Base-by-base conservation (phyloP, 2,888 invertebrate species). In the Andrena trimmerana region DNA sequence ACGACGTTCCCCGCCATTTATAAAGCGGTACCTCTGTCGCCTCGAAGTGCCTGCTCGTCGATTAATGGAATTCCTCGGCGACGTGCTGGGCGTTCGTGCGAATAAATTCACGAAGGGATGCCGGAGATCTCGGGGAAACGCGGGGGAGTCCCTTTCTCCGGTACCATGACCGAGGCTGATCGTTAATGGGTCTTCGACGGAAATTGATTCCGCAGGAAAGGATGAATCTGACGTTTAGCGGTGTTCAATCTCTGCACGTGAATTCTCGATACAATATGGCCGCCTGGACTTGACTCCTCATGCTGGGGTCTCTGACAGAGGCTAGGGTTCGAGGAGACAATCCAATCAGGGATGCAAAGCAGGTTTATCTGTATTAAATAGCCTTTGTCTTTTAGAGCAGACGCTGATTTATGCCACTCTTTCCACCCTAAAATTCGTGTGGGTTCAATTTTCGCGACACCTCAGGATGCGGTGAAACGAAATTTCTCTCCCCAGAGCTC, bases 51-150 rank as follows among this genome's bases (percentile, higher is more conserved):
- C 81, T 88, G 80, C 68, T 70, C 85, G 82, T 78, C 88, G 87
- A 89, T 91, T 91, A 90, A 89, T 80, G 85, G 81, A 81, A 82
- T 82, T 82, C 75, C 81, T 81, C 75, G 71, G 67, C 71, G 86
- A 87, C 83, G 84, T 83, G 80, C 78, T 72, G 83, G 81, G 74
- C 88, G 86, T 84, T 89, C 86, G 90, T 88, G 86, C 89, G 88
- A 90, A 90, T 90, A 88, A 90, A 90, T 90, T 90, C 87, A 81
- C 81, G 73, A 75, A 81, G 83, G 87, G 80, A 78, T 68, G 81
- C 24, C 42, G 59, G 78, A 68, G 66, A 80, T 65, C 76, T 72
- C 74, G 42, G 36, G 27, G 62, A 50, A 42, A 52, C 31, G 57
- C 33, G 10, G 20, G 29, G 16, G 31, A 36, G 27, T 13, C 13